Evolutionary conservation across 2,888 invertebrate species (phyloP).

Genomic region (Tiliacea aurago): DNA sequence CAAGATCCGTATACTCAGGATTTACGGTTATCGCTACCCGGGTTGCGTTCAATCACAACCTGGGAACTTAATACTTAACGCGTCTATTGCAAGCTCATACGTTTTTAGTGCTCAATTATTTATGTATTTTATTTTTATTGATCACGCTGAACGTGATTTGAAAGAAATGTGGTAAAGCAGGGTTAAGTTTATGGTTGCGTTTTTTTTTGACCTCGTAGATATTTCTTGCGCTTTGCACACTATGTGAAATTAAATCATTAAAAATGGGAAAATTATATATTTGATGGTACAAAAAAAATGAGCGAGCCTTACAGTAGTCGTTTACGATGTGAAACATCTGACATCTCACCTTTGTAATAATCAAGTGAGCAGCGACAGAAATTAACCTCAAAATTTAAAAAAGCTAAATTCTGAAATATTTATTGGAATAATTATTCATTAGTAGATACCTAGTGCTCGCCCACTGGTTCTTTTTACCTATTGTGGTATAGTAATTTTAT

Average conservation of each 20-base stretch:
- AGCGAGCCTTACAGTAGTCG: too few relatives aligned
- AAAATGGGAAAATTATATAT: background rate
- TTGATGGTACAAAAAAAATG: too few relatives aligned
- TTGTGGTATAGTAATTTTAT: too few relatives aligned
- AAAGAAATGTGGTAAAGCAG: slow-evolving; percentile 38
- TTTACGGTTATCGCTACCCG: slow-evolving; percentile 90
- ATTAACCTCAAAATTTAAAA: too few relatives aligned
- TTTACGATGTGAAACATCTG: too few relatives aligned
- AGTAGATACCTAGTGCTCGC: too few relatives aligned
- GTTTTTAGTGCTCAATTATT: slow-evolving; percentile 67
- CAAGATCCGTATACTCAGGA: slow-evolving; percentile 81
- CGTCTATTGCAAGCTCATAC: slow-evolving; percentile 73
- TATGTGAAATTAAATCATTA: background rate
- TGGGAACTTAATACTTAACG: slow-evolving; percentile 85
- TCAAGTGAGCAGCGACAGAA: too few relatives aligned
- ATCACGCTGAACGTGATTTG: slow-evolving; percentile 66
- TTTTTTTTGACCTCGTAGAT: background rate
- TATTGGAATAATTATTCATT: too few relatives aligned
- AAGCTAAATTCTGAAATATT: too few relatives aligned
- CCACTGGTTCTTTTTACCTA: too few relatives aligned
- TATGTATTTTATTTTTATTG: slow-evolving; percentile 69
- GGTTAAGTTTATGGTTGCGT: slow-evolving; percentile 4
- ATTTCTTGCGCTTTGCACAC: background rate
- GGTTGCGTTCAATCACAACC: slow-evolving; percentile 90
- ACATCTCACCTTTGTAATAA: too few relatives aligned